Percentiles rank a stretch among this genome's conserved stretches.
These are phyloP conservation scores for Ariopsis seemanni DNA, from an alignment of 2,113 vertebrate genomes.

Conservation along the genomic window DNA sequence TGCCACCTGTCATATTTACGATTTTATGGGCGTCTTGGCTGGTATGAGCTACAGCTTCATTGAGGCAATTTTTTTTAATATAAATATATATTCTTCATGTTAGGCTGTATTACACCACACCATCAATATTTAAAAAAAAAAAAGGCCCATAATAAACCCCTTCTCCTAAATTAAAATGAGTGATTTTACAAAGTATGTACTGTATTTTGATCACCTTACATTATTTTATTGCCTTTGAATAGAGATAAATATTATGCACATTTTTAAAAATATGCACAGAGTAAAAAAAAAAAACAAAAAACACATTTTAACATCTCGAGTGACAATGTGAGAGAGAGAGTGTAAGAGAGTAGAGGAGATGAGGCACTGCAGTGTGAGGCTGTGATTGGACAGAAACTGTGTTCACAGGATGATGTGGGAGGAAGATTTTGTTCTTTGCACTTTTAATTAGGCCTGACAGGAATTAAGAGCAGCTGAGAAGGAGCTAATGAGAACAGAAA, in stretches of 20 bases:
- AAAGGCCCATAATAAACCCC: constrained; percentile 10
- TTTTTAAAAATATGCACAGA: background rate
- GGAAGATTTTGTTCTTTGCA: constrained; percentile 54
- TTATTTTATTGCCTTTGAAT: no score
- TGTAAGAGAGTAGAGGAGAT: constrained; percentile 1
- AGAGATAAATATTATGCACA: background rate
- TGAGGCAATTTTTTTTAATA: no score
- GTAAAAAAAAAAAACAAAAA: background rate
- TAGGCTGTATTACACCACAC: no score
- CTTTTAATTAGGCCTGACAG: constrained; percentile 55
- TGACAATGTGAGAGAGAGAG: no score
- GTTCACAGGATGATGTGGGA: constrained; percentile 49
- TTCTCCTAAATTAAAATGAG: background rate
- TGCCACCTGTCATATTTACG: no score
- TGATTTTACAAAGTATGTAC: background rate
- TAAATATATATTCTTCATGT: no score
- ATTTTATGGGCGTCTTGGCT: no score
- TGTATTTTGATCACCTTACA: background rate
- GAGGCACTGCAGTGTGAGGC: constrained; percentile 15
- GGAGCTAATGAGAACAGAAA: constrained; percentile 49
- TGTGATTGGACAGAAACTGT: constrained; percentile 45
- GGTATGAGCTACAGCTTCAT: no score
- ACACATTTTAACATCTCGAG: background rate
- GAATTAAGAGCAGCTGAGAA: constrained; percentile 50
- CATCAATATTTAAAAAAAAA: background rate